Conservation (phyloP, 1,140 invertebrate genomes). For the Mactra quadrangularis region DNA sequence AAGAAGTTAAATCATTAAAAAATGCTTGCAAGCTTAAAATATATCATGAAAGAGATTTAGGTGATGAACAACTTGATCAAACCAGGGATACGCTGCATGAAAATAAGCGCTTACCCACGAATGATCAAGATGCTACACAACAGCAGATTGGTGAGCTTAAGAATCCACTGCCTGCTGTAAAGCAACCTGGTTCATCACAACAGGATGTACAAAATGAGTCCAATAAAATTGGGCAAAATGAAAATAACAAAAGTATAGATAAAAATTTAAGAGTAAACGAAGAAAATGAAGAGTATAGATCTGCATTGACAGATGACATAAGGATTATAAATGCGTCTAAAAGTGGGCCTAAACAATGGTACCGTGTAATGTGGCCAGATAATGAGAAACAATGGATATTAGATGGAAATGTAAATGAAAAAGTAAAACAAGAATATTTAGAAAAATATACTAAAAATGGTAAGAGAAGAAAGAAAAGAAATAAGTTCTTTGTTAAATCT, state of each 20-base stretch:
- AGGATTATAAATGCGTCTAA: background rate
- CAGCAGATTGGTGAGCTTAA: background rate
- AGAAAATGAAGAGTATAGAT: conserved; percentile 21
- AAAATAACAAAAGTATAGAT: no score
- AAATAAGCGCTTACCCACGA: no score
- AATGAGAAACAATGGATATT: background rate
- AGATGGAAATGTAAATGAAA: background rate
- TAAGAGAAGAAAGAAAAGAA: background rate
- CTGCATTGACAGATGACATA: conserved; percentile 42
- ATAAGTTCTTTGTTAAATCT: no score
- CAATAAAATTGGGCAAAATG: no score
- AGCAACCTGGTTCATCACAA: background rate
- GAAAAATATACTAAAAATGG: background rate
- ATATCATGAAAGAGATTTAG: conserved; percentile 35
- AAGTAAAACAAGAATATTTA: background rate
- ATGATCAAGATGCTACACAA: no score
- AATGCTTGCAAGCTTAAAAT: conserved; percentile 37
- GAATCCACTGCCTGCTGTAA: background rate
- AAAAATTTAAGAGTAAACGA: no score
- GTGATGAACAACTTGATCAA: background rate
- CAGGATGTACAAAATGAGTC: no score
- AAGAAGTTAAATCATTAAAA: conserved; percentile 6
- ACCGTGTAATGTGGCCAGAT: background rate
- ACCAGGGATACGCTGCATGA: no score
- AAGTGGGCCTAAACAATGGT: background rate